phyloP scores from a whole-genome alignment of 2,797 vertebrate genomes.

The Otolemur crassicaudatus region DNA sequence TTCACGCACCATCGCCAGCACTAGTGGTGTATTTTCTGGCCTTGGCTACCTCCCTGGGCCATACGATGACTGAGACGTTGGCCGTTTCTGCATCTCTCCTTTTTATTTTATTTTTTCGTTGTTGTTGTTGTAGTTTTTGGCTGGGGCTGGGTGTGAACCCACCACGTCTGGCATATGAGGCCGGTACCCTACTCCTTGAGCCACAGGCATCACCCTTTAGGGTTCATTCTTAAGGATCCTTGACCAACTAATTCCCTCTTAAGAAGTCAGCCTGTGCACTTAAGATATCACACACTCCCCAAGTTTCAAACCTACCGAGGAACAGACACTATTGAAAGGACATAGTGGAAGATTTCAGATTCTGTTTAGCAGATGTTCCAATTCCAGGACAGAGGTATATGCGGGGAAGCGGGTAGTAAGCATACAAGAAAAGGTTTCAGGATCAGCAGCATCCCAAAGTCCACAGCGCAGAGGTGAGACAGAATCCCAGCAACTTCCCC shows the following conservation, averaged over 20 bases:
- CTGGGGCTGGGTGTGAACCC: too few relatives aligned
- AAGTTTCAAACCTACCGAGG: neutral
- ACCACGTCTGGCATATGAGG: too few relatives aligned
- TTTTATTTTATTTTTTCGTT: neutral
- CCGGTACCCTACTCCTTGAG: too few relatives aligned
- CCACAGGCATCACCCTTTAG: too few relatives aligned
- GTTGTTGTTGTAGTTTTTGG: too few relatives aligned
- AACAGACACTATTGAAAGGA: neutral
- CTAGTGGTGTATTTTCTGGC: neutral
- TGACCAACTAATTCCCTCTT: neutral
- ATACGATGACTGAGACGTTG: neutral
- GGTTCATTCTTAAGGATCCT: neutral
- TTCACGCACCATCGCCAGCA: fast-evolving
- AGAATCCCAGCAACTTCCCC: neutral
- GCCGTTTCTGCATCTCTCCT: neutral
- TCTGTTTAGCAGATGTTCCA: neutral
- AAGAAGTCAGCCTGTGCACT: neutral
- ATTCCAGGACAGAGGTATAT: neutral
- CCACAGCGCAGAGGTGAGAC: neutral
- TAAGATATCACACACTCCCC: neutral
- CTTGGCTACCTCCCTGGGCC: neutral
- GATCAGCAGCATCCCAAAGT: neutral
- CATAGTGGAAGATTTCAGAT: neutral
- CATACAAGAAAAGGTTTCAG: neutral
- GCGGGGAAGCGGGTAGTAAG: neutral